phyloP scores from a whole-genome alignment of 1,140 invertebrate genomes.

The Neotoxoptera formosana region DNA sequence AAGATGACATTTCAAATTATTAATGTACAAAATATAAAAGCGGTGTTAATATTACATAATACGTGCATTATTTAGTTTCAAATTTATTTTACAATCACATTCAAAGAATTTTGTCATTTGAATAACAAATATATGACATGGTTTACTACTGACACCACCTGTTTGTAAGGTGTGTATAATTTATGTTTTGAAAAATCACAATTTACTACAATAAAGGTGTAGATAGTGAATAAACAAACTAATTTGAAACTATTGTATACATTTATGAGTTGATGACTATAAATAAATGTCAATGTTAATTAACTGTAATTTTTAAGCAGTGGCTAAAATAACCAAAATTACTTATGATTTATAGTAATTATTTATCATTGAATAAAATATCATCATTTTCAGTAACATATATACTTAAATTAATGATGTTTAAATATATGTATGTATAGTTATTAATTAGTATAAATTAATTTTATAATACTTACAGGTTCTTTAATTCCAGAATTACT shows the following conservation, averaged over 20 bases:
- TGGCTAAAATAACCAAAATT: not conserved
- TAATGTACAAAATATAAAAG: no score
- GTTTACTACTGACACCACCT: no score
- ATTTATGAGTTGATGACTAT: not conserved
- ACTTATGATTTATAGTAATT: not conserved
- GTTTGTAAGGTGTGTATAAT: no score
- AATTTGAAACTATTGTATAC: not conserved
- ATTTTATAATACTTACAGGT: slow-evolving; percentile 73
- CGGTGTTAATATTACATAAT: no score
- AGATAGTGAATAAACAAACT: not conserved
- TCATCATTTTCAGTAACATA: not conserved
- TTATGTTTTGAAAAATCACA: not conserved
- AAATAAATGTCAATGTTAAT: not conserved
- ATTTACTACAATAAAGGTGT: not conserved
- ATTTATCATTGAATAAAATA: not conserved
- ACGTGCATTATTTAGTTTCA: no score
- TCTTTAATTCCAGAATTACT: slow-evolving; percentile 72
- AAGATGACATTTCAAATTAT: no score
- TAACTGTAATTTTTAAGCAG: not conserved
- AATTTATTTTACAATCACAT: no score
- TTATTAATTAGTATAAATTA: not conserved
- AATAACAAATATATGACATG: no score
- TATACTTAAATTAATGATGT: not conserved
- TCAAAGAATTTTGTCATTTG: no score
- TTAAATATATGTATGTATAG: not conserved